Evolutionary conservation across 2,113 vertebrate genomes (phyloP).

Genomic region (Sarotherodon lohbergeri): DNA sequence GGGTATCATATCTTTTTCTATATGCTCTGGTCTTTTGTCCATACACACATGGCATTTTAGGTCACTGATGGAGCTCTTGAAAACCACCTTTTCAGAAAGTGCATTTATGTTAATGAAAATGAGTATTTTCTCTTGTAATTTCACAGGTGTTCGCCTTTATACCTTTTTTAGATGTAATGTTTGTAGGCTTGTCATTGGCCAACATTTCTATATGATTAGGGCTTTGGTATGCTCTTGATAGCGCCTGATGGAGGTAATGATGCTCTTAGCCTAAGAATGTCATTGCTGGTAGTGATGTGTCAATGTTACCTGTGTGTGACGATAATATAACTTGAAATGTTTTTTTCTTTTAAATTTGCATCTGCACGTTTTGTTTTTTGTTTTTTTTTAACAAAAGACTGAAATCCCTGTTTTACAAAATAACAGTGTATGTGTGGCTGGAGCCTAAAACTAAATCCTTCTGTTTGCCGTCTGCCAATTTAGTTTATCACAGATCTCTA

Average conservation of each 20-base stretch:
- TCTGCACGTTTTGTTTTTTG: fast-evolving
- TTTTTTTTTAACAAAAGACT: background rate
- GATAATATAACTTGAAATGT: no score
- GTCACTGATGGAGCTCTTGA: background rate
- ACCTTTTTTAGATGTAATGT: background rate
- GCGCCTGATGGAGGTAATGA: background rate
- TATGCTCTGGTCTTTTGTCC: background rate
- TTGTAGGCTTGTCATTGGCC: background rate
- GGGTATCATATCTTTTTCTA: background rate
- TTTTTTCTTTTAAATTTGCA: background rate
- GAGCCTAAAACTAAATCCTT: background rate
- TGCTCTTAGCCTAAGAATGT: background rate
- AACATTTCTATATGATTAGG: background rate
- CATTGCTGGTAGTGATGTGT: background rate
- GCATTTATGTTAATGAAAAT: background rate
- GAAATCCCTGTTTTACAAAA: background rate
- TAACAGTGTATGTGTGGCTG: background rate
- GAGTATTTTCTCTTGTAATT: background rate
- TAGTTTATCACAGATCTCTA: background rate
- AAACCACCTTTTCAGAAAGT: background rate
- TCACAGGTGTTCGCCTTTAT: background rate
- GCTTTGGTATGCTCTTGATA: background rate
- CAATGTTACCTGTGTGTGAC: no score
- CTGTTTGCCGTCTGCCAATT: background rate
- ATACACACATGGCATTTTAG: background rate